Base-by-base conservation (phyloP, 2,113 vertebrate genomes). In the Phaetusa simplex region DNA sequence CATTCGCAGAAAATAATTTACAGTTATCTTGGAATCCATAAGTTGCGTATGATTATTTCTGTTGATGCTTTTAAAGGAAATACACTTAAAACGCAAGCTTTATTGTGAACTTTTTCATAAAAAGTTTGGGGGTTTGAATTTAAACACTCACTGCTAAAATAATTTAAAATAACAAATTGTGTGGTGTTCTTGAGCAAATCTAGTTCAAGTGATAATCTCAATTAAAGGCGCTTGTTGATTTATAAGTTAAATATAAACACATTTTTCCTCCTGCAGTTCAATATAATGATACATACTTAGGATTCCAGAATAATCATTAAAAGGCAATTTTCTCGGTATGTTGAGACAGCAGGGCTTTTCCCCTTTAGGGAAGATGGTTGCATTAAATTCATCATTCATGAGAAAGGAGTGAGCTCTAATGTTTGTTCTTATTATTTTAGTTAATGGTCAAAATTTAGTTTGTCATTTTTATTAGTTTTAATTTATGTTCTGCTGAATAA, bases 271-370 rank as follows among this genome's bases (percentile, higher is more conserved):
- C 42, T 70, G 59, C 58, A 58, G 58, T 77, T 94, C 78, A 83
- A 42, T 88, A 80, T 74, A 88, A 88, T 81, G 80, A 74, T 36
- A 86, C 17, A 72, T 65, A 49, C 18, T 94, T 82, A 62, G 17
- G 27, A 84, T 74, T 92, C 64, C 78, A 82, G 83, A 94, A 82
- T 11, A 91, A 92, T 76, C 73, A 86, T 94, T 96, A 94, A 76
- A 89, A 90, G n/a, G 29, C 38, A 84, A 89, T 94, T 90, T 92
- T 72, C 69, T 58, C 92, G n/a, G 12, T 76, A 79, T 65, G 64
- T 71, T 86, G 70, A 95, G 73, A 71, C 72, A 92, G 88, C 82
- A 81, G 58, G 69, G 38, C 42, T 91, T 95, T 90, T 91, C 24
- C 36, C 55, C 82, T 92, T 90, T 55, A 59, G 88, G 82, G 74